These are phyloP conservation scores for Borostomias antarcticus DNA, from an alignment of 2,797 vertebrate species.

Conservation along the genomic window DNA sequence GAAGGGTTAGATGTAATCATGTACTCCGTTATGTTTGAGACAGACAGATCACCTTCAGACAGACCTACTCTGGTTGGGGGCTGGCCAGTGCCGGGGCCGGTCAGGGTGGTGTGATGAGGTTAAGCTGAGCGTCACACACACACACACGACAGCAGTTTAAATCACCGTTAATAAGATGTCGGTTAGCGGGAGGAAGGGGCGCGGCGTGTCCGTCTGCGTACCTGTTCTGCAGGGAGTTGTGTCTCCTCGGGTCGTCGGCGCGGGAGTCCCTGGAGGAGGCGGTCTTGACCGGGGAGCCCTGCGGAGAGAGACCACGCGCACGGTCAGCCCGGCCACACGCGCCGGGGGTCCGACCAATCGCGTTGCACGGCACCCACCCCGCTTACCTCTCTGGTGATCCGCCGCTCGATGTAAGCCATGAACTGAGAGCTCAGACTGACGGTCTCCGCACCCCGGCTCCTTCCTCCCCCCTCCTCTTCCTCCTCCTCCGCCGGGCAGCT, in stretches of 20 bases:
- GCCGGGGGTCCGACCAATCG: background rate
- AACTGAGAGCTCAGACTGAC: slow-evolving; percentile 95
- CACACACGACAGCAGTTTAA: background rate
- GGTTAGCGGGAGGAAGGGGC: background rate
- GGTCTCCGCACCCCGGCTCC: slow-evolving; percentile 67
- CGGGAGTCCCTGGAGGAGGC: slow-evolving; percentile 71
- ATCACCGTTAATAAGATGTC: background rate
- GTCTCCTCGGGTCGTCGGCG: slow-evolving; percentile 79
- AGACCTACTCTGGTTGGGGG: background rate
- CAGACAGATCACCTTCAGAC: background rate
- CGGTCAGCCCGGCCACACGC: background rate
- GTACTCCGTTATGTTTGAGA: background rate
- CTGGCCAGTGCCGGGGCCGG: too few species aligned
- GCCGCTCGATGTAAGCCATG: slow-evolving; percentile 94
- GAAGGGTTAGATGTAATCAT: background rate
- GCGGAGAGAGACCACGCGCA: slow-evolving; percentile 17
- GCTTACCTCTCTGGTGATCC: slow-evolving; percentile 87
- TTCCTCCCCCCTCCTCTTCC: slow-evolving; percentile 82
- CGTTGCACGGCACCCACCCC: slow-evolving; percentile 1
- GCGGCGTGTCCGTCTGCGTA: slow-evolving; percentile 41
- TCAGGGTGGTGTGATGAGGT: background rate
- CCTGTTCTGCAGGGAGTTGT: slow-evolving; percentile 74
- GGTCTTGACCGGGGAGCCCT: slow-evolving; percentile 84
- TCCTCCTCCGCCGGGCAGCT: slow-evolving; percentile 87
- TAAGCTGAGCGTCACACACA: background rate